Base-by-base conservation (phyloP, 92 coral and sea anemone genomes). In the Epizoanthus stellaris region DNA sequence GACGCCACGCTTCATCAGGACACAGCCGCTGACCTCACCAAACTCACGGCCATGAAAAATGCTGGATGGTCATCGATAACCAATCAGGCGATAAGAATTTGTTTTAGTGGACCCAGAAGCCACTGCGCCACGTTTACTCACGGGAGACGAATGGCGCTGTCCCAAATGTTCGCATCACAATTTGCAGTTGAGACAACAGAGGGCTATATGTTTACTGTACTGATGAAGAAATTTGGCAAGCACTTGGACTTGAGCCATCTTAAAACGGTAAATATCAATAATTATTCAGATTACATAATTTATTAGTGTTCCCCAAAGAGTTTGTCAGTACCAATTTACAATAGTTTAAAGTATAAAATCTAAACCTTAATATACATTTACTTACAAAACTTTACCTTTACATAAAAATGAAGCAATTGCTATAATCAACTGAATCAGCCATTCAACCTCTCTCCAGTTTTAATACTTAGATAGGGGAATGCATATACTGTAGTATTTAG, bases 101-200 rank as follows among this genome's bases (percentile, higher is more conserved):
- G 99, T 81, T 96, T 88, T 69, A 96, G 98, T 73, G 99, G 99
- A 10, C 99, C 98, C 14, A 90, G 89, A 54, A 89, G 95, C 30
- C 81, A 96, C 89, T 96, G 98, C 74, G 98, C 98, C n/a, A 92
- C 95, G 43, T 96, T 96, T 38, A 90, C 98, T 17, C 98, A 96
- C 80, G 90, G 91, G 65, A 87, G 86, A 53, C 93, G 90, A 16
- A 84, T 90, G 80, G 88, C 93, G 39, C 86, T 96, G 36, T 91
- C 98, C 59, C 86, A 93, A 43, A 70, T 96, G 64, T 96, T 96
- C 60, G 93, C 87, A 42, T 85, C 98, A 7, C 95, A 94, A 84
- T 96, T 96, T 81, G 98, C 98, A 1, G 94, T 96, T 9, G 94
- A 96, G 76, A 93, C 95, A 1, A 86, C 89, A 10, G 98, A 96